These are phyloP conservation scores for Xestobium rufovillosum DNA, from an alignment of 2,888 invertebrate genomes.

Conservation along the genomic window DNA sequence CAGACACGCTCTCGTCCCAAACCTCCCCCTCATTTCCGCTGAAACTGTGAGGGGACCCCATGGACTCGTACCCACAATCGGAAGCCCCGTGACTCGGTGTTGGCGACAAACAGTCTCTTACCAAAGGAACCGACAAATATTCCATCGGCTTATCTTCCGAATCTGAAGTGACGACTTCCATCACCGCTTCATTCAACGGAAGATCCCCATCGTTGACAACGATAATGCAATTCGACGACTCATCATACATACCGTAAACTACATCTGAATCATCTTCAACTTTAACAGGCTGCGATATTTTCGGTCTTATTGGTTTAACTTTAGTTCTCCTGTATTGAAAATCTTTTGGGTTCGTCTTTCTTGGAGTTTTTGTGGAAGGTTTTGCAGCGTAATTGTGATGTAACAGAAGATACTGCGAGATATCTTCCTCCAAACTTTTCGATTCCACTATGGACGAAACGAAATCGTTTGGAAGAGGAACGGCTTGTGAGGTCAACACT, in stretches of 20 bases:
- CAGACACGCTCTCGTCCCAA: constrained; percentile 70
- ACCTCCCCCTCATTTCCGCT: constrained; percentile 40
- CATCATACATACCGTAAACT: constrained; percentile 65
- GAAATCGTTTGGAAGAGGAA: no score
- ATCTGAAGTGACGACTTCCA: constrained; percentile 38
- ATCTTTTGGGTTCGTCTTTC: constrained; percentile 6
- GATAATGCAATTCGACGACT: constrained; percentile 63
- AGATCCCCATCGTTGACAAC: constrained; percentile 58
- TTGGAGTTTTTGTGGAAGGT: constrained; percentile 21
- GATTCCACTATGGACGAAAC: constrained; percentile 13
- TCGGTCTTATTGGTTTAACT: constrained; percentile 18
- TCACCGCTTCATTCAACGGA: constrained; percentile 45
- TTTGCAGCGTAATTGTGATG: constrained; percentile 38
- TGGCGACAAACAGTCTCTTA: constrained; percentile 17
- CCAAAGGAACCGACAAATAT: constrained; percentile 16
- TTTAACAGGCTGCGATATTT: constrained; percentile 8
- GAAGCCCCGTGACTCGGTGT: constrained; percentile 33
- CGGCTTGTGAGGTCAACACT: constrained; percentile 22
- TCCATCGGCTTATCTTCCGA: constrained; percentile 25
- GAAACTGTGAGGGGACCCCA: constrained; percentile 49
- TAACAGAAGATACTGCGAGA: constrained; percentile 36
- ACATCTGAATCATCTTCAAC: constrained; percentile 43
- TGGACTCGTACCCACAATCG: constrained; percentile 62
- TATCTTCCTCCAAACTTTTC: constrained; percentile 29
- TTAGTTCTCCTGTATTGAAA: constrained; percentile 15